Base-by-base conservation (phyloP, 2,888 invertebrate species). In the Drosophila nr. perissopoda region DNA sequence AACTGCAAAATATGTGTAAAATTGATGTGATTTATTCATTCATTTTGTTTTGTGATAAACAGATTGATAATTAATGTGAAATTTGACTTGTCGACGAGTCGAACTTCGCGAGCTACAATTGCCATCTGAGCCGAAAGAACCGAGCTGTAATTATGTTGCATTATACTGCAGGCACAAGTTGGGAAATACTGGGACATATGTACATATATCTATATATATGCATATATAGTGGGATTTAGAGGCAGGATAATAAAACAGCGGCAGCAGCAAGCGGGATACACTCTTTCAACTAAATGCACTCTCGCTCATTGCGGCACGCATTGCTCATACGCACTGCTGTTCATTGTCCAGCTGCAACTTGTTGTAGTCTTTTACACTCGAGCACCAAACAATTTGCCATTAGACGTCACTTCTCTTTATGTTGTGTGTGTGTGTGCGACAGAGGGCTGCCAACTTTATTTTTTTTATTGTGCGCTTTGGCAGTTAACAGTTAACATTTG, bases 71-170 rank as follows among this genome's bases (percentile, higher is more conserved):
- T 63, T 59, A 57, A 57, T 21, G n/a, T n/a, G n/a, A 7, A 10
- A 27, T 42, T 21, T 34, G 16, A 42, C 8, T 33, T 38, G 36
- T 7, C 38, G 7, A 16, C 51, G 69, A 70, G 51, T 70, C 33
- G 62, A 81, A 69, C 81, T 78, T 78, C 58, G 42, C 77, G 80
- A 87, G 90, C 80, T 69, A 59, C 83, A 70, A 48, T 52, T 54
- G 54, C 49, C 69, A 69, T 85, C 90, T 87, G 86, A 66, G 74
- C 31, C 67, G 58, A 70, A 65, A 69, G 54, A 68, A 70, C 61
- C 65, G 64, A 52, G 79, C 71, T 72, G 70, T 85, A 90, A 85
- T 85, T 85, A 85, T 85, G 89, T 73, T 85, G 89, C 83, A 83
- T 63, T 56, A n/a, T 52, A 60, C 66, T 70, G 69, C 74, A 56